These are phyloP conservation scores for Steromphala cineraria DNA, from an alignment of 2,888 invertebrate species.

Conservation along the genomic window DNA sequence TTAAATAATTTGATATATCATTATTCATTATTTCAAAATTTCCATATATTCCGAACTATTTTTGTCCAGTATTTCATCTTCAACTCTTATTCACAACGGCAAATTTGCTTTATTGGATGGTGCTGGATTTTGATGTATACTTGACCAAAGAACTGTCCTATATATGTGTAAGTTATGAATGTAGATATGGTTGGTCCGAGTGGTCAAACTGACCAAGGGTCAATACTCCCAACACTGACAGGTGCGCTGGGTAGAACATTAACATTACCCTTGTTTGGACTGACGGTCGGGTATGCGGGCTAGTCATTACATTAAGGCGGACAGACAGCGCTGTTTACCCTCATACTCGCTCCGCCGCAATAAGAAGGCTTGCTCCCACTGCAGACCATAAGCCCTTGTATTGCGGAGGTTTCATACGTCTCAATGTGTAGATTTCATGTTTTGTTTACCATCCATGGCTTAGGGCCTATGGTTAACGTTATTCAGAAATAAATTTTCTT, in stretches of 20 bases:
- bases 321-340: neutral
- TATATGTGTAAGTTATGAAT: neutral
- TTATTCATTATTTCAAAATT: too few species aligned
- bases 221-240: neutral
- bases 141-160: neutral
- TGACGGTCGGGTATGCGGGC: too few species aligned
- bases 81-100: neutral
- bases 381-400: neutral
- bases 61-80: too few species aligned
- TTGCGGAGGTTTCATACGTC: neutral
- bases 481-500: neutral
- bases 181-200: neutral
- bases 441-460: conserved; percentile 6
- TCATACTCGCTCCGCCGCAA: neutral
- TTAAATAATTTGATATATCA: too few species aligned
- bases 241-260: too few species aligned
- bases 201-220: neutral
- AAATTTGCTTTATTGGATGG: conserved; percentile 10
- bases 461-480: neutral
- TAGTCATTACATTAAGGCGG: conserved; percentile 10
- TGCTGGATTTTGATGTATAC: neutral
- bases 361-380: neutral
- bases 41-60: too few species aligned
- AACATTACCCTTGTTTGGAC: too few species aligned
- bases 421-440: conserved; percentile 14